A percentile compares a stretch with the other conserved stretches of the same genome.
phyloP scores from a whole-genome alignment of 2,797 vertebrate genomes.

The Clarias laeviceps region DNA sequence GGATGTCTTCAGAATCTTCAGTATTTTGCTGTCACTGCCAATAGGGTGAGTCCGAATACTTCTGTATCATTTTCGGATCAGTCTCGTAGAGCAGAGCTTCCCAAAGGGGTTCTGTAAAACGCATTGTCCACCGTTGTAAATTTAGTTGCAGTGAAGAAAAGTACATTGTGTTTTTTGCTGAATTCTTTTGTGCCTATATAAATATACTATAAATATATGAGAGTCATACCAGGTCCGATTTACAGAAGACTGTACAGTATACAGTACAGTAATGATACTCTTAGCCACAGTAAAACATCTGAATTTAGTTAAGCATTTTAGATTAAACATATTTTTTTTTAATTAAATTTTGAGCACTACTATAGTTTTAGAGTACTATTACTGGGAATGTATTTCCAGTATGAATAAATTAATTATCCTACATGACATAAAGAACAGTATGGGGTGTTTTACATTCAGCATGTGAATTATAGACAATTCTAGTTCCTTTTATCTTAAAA shows the following conservation, averaged over 20 bases:
- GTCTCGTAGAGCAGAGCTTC: background rate
- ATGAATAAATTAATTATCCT: slow-evolving; percentile 2
- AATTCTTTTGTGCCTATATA: no score
- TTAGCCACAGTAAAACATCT: no score
- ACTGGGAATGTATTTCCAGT: background rate
- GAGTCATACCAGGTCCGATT: no score
- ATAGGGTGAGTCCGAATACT: slow-evolving; percentile 76
- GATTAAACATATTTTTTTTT: background rate
- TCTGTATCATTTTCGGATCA: background rate
- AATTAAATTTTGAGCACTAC: background rate
- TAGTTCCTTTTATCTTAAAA: no score
- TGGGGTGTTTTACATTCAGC: background rate
- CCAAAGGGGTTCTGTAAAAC: background rate
- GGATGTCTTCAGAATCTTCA: slow-evolving; percentile 93
- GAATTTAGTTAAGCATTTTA: background rate
- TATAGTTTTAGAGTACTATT: background rate
- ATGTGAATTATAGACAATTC: background rate
- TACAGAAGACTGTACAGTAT: no score
- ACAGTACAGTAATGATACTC: no score
- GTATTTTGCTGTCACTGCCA: slow-evolving; percentile 93
- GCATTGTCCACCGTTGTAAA: background rate
- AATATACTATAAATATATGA: background rate
- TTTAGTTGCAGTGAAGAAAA: background rate
- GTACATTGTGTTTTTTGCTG: background rate
- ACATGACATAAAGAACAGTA: background rate